Percentiles rank a stretch among this genome's conserved stretches.
Evolutionary conservation across 1,140 invertebrate genomes (phyloP).

Genomic region (Laupala kohalensis): DNA sequence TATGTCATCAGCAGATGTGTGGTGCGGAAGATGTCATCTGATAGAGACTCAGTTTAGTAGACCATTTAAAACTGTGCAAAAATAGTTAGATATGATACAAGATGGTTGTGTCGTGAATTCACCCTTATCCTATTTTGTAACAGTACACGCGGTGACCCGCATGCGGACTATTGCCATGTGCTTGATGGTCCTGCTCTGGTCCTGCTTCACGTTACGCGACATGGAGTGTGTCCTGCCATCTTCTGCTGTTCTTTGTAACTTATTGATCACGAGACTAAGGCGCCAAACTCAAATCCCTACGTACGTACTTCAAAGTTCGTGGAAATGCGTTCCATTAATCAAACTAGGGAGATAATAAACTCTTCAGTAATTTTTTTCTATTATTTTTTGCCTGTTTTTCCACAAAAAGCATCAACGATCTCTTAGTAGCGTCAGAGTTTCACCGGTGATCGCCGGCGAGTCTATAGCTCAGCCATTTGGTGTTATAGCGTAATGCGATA

Average conservation of each 20-base stretch:
- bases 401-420: neutral
- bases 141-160: too few relatives aligned
- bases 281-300: neutral
- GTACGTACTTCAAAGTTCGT: neutral
- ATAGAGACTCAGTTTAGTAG: too few relatives aligned
- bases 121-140: too few relatives aligned
- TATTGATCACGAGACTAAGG: neutral
- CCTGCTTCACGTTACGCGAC: too few relatives aligned
- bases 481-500: neutral
- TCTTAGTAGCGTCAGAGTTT: neutral
- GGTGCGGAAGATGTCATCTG: too few relatives aligned
- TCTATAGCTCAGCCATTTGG: neutral
- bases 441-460: too few relatives aligned
- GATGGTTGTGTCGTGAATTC: too few relatives aligned
- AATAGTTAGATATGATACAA: too few relatives aligned
- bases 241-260: neutral
- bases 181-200: too few relatives aligned
- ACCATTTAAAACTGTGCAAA: too few relatives aligned
- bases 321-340: neutral
- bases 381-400: neutral
- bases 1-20: too few relatives aligned
- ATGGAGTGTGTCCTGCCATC: neutral
- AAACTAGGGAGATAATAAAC: neutral
- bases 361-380: neutral
- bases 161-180: too few relatives aligned